Conservation (phyloP, 2,888 invertebrate species). For the Hipparchia sbordonii region DNA sequence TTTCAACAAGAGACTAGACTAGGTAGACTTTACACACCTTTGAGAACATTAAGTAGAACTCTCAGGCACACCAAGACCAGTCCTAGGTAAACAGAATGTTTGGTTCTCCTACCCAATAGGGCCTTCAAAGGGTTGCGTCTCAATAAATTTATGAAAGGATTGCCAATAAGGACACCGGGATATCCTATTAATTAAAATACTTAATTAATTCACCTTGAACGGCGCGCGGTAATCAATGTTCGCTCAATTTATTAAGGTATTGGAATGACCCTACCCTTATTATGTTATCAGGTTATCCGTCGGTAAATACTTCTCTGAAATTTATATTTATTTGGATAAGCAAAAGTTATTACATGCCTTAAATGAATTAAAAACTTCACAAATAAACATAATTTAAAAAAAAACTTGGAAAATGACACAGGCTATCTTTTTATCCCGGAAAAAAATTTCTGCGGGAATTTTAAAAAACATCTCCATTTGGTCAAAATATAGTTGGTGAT, state of each 20-base stretch:
- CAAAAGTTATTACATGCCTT: no score
- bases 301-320: neutral
- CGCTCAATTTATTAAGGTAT: constrained; percentile 80
- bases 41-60: no score
- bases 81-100: neutral
- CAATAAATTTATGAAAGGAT: constrained; percentile 83
- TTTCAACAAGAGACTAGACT: no score
- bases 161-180: constrained; percentile 80
- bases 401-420: no score
- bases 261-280: constrained; percentile 52
- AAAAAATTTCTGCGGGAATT: no score
- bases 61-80: neutral
- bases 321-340: neutral
- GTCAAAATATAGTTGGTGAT: no score
- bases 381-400: no score
- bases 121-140: constrained; percentile 73
- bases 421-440: no score
- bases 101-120: constrained; percentile 46
- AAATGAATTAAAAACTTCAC: no score
- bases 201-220: constrained; percentile 83
- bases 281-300: constrained; percentile 34
- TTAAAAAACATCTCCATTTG: no score
- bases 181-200: constrained; percentile 83
- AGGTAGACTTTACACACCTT: no score
- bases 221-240: constrained; percentile 77